phyloP scores from a whole-genome alignment of 2,797 vertebrate genomes.

The Sciaenops ocellatus region DNA sequence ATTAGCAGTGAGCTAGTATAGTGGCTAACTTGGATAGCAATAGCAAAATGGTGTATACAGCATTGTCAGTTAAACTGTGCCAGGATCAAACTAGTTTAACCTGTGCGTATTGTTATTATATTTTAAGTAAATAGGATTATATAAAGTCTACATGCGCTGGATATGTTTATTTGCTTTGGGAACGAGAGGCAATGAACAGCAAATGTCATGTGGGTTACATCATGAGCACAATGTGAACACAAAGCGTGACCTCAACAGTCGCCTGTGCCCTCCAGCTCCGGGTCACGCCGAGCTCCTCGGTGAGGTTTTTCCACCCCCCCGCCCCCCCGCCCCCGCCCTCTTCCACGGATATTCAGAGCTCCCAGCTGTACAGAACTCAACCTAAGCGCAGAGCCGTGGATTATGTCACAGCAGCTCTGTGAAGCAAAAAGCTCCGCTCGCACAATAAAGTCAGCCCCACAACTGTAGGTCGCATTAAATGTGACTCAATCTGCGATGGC shows the following conservation, averaged over 20 bases:
- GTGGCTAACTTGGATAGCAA: neutral
- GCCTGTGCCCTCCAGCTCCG: constrained; percentile 39
- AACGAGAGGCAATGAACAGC: neutral
- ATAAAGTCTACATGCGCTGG: neutral
- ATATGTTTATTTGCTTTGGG: neutral
- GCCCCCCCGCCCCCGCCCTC: neutral
- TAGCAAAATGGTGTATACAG: no score
- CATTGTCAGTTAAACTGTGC: no score
- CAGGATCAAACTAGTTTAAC: no score
- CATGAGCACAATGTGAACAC: constrained; percentile 9
- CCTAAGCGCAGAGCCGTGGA: constrained; percentile 9
- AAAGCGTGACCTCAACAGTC: constrained; percentile 34
- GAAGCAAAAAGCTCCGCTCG: constrained; percentile 5
- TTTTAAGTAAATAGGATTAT: neutral
- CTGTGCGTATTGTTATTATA: neutral
- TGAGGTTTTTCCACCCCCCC: neutral
- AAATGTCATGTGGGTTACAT: constrained; percentile 46
- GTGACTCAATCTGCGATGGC: constrained; percentile 24
- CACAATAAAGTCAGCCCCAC: constrained; percentile 8
- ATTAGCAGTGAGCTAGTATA: neutral
- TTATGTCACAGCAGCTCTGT: constrained; percentile 34
- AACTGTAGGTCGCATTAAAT: constrained; percentile 20
- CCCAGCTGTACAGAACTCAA: neutral
- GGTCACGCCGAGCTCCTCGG: constrained; percentile 47
- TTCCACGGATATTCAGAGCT: constrained; percentile 26